Evolutionary conservation across 2,888 invertebrate species (phyloP), one percentile per base, ranked within the genome.

Genomic region (Nymphalis c-album): DNA sequence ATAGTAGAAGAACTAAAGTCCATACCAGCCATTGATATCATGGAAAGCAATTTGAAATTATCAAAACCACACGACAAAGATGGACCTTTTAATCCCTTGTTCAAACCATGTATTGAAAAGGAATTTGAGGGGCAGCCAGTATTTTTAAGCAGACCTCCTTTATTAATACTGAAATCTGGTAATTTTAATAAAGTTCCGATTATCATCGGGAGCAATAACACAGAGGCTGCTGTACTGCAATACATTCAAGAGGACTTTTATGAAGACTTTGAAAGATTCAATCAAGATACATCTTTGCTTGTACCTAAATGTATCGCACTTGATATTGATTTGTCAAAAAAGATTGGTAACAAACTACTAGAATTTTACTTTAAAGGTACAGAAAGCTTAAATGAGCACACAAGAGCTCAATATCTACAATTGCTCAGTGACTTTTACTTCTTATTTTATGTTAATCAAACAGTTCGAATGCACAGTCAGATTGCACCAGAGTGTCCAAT

Each of bases 131-230:
- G 91, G 0, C 85, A 87, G 70, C 84, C 87, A 31, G 82, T 86
- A 50, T 92, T 92, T 74, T 77, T 93, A 4, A 84, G 86, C 6
- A 90, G 85, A 77, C 86, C 84, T 68, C 92, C 92, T 46, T 74
- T 74, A 47, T 60, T 78, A n/a, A 81, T 91, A 60, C 73, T 92
- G 64, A 90, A 88, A 76, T 85, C 89, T 40, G 88, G 88, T 31
- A 86, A 86, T 66, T 87, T 86, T 64, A 87, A 88, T 73, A 90
- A 88, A 78, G 90, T 92, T 0, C 92, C 92, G 2, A 73, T 92
- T 64, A 87, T 92, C 59, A 90, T 91, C 58, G 92, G 92, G 18
- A 85, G 86, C 72, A 88, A 87, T 72, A 87, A 89, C 64, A 82
- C 84, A 65, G 91, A 91, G 78, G 87, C 78, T 2, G 78, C 82